Evolutionary conservation across 2,888 invertebrate genomes (phyloP), one percentile per base, ranked within the genome.

Genomic region (Tiliacea aurago): DNA sequence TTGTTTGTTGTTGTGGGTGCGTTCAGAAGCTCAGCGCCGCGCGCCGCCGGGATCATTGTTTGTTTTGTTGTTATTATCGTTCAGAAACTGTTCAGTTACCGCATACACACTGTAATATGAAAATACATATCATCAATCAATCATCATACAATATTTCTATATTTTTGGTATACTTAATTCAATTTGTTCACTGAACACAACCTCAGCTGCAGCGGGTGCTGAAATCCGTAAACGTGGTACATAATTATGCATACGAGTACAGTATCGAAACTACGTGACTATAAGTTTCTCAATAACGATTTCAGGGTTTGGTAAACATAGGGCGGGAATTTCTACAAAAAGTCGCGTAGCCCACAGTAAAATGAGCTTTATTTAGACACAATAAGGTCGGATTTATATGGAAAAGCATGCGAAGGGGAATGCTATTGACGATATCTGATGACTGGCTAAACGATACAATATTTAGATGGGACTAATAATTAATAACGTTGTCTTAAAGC

Each of bases 1-100:
- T 84, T 90, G 91, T 90, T 88, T 89, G 90, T 87, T 88, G 86
- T 86, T 87, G 91, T 91, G 90, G 89, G 91, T 88, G 93, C 92
- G 93, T 91, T 90, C 90, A 86, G 90, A 86, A 90, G 88, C 90
- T 87, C 88, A 88, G 89, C 66, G 51, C 56, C 74, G 65, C 62
- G 88, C 89, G 89, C 89, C 87, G 73, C 89, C 77, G 73, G 73
- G 69, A 87, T 90, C 91, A 92, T 93, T 94, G 94, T 94, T 94
- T 95, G 94, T 94, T 95, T 95, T 95, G 94, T 91, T 92, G 90
- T 94, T 95, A 94, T 93, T 92, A 93, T 93, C 91, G 91, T 90
- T 90, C 90, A 86, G 91, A 87, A 91, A 91, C 90, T 90, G 89
- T 84, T 78, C 75, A 84, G 85, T 84, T 84, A 87, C 75, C 86